Conservation (phyloP, 1,140 invertebrate genomes). For the Stegodyphus dumicola region DNA sequence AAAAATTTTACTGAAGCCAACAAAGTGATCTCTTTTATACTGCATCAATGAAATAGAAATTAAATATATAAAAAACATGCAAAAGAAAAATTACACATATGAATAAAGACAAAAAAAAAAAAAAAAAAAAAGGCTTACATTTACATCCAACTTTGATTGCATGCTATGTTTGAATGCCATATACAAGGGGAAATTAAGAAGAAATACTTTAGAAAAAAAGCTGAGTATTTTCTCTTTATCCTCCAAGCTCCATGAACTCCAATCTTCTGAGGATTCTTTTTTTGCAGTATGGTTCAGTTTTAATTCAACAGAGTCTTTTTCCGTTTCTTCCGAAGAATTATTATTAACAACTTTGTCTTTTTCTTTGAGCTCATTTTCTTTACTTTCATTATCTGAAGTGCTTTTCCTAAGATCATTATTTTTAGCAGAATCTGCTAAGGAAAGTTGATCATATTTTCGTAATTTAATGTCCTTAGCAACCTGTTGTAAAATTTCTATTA, state of each 20-base stretch:
- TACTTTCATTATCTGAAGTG: slow-evolving; percentile 57
- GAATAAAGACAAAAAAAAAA: slow-evolving; percentile 1
- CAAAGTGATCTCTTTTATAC: too few species aligned
- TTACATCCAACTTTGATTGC: slow-evolving; percentile 76
- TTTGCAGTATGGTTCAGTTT: slow-evolving; percentile 7
- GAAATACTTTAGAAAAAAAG: slow-evolving; percentile 83
- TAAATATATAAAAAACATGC: neutral
- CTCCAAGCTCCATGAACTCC: slow-evolving; percentile 75
- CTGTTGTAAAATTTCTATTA: slow-evolving; percentile 68
- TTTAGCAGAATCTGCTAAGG: neutral
- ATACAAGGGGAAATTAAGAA: slow-evolving; percentile 91
- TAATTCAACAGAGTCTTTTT: slow-evolving; percentile 36
- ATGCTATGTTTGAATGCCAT: slow-evolving; percentile 89
- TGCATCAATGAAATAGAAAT: too few species aligned
- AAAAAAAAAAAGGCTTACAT: neutral
- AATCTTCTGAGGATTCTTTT: slow-evolving; percentile 37
- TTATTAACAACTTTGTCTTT: slow-evolving; percentile 33
- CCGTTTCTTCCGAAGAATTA: slow-evolving; percentile 50
- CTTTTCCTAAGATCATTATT: slow-evolving; percentile 29
- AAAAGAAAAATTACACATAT: neutral
- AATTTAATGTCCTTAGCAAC: slow-evolving; percentile 40
- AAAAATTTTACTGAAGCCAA: too few species aligned
- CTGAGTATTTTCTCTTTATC: slow-evolving; percentile 83
- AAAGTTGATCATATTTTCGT: slow-evolving; percentile 17
- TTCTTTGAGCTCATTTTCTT: slow-evolving; percentile 49